A percentile compares a stretch with the other conserved stretches of the same genome.
phyloP scores from a whole-genome alignment of 1,140 invertebrate genomes.

The Saxidomus purpurata region DNA sequence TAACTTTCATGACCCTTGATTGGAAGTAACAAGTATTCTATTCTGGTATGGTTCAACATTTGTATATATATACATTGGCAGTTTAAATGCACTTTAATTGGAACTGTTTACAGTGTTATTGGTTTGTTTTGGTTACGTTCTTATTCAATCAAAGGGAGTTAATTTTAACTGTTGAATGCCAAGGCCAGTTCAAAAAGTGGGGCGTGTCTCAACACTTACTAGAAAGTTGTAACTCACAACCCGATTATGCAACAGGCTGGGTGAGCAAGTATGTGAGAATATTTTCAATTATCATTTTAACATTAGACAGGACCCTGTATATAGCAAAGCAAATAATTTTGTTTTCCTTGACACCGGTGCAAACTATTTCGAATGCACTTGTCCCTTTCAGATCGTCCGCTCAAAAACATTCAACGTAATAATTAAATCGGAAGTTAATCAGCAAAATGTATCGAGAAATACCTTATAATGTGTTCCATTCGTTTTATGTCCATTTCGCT shows the following conservation, averaged over 20 bases:
- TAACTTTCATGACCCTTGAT: too few species aligned
- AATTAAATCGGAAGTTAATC: too few species aligned
- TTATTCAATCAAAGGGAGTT: background rate
- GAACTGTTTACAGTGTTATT: too few species aligned
- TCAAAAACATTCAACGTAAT: background rate
- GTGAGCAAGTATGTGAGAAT: too few species aligned
- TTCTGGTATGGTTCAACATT: too few species aligned
- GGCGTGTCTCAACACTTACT: background rate
- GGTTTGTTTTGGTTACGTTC: conserved; percentile 13
- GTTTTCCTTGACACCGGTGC: conserved; percentile 41
- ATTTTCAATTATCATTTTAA: too few species aligned
- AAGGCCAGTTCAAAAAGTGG: background rate
- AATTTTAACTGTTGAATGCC: background rate
- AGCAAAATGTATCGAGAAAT: background rate
- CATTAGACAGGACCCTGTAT: too few species aligned
- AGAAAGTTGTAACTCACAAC: too few species aligned
- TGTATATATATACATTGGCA: too few species aligned
- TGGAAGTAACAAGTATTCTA: too few species aligned
- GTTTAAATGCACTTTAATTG: background rate
- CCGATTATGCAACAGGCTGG: too few species aligned
- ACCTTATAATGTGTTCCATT: conserved; percentile 52
- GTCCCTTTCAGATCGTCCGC: background rate
- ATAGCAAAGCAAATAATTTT: background rate
- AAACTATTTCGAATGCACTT: background rate
- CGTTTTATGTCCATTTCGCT: conserved; percentile 56